Evolutionary conservation across 2,888 invertebrate genomes (phyloP), one percentile per base, ranked within the genome.

Genomic region (Dendrolimus houi): DNA sequence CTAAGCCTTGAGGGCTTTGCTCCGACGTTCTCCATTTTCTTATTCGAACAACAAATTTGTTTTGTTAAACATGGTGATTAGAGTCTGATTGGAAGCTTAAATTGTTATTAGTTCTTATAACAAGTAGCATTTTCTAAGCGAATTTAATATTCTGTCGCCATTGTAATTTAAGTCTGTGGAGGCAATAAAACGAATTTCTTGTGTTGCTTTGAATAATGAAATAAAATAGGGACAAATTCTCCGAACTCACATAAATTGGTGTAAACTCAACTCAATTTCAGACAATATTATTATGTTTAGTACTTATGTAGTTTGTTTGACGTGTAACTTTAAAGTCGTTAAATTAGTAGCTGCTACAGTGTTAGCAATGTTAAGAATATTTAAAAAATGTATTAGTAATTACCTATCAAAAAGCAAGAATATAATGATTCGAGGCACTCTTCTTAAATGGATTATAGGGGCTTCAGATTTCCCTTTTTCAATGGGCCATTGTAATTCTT

Each of bases 11-110:
- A 47, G 42, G 8, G 29, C 47, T 12, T 14, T 13, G n/a, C 17
- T 52, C 17, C 52, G 52, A 40, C 17, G 55, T 52, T 62, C 59
- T 58, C 54, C 57, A 67, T 65, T 64, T 66, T 67, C 61, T 59
- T 58, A 61, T 68, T 64, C 58, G 62, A 64, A 59, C 62, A 61
- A 66, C 62, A 70, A 63, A 70, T 70, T 65, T 62, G 63, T 73
- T 47, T 74, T 65, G 64, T 57, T 66, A 60, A 62, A 57, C 57
- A 54, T 62, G 60, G 66, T 68, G 72, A 79, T 80, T 74, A 77
- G 66, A 68, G 63, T 64, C 66, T 79, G 78, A 84, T 84, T 81
- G 81, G 74, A 63, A 68, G 81, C 80, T 86, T 79, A 77, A 72
- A 66, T 77, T 71, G 71, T 77, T 69, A 80, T 81, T 77, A 77